Evolutionary conservation across 2,888 invertebrate genomes (phyloP).

Genomic region (Nectonema munidae): DNA sequence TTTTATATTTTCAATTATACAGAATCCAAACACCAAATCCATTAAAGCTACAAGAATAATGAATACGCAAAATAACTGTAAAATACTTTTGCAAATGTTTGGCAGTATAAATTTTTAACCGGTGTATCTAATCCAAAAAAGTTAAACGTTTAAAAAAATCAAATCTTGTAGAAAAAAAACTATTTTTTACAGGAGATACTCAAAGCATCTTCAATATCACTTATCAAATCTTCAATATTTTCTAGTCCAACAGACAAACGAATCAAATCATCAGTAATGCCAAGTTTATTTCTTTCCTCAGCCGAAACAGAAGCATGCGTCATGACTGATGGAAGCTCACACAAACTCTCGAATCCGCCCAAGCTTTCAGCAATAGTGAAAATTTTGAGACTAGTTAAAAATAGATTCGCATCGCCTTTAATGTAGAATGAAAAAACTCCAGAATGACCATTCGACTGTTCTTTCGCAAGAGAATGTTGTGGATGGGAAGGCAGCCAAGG

Average conservation of each 20-base stretch:
- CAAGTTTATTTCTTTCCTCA: conserved; percentile 35
- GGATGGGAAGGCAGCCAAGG: conserved; percentile 55
- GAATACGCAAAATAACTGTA: no score
- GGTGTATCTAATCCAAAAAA: no score
- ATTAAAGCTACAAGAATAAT: no score
- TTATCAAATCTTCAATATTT: conserved; percentile 45
- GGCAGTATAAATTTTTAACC: no score
- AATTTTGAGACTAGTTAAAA: conserved; percentile 38
- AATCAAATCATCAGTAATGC: conserved; percentile 49
- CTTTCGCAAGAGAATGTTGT: conserved; percentile 41
- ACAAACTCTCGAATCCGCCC: conserved; percentile 70
- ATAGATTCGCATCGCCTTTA: conserved; percentile 39
- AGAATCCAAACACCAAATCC: no score
- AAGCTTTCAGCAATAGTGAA: conserved; percentile 66
- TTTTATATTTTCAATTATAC: no score
- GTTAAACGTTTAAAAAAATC: no score
- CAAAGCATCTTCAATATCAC: conserved; percentile 49
- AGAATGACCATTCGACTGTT: conserved; percentile 51
- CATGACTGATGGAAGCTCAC: conserved; percentile 53
- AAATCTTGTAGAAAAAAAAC: not conserved
- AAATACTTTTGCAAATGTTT: no score
- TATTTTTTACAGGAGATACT: conserved; percentile 22
- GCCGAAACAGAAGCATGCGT: conserved; percentile 64
- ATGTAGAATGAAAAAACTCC: conserved; percentile 66
- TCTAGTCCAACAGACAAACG: conserved; percentile 65